These are phyloP conservation scores for Incurvaria masculella DNA, from an alignment of 2,888 invertebrate species.

Conservation along the genomic window DNA sequence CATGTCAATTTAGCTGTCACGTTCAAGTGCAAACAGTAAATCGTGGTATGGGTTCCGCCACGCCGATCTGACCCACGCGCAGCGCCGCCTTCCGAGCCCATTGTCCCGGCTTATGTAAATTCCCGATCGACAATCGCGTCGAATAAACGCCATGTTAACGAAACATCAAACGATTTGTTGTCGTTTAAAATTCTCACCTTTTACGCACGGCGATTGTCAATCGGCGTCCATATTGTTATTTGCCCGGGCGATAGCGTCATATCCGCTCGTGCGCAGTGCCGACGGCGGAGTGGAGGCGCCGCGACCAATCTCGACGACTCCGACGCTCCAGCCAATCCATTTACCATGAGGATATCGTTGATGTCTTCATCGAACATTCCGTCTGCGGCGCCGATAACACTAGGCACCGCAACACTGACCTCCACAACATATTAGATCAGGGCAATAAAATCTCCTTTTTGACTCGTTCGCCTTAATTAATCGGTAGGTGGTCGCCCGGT, in stretches of 20 bases:
- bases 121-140: background rate
- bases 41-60: too few species aligned
- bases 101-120: too few species aligned
- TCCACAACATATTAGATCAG: background rate
- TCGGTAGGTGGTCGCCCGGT: background rate
- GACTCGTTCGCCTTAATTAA: background rate
- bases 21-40: too few species aligned
- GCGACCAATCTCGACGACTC: background rate
- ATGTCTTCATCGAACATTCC: too few species aligned
- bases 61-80: too few species aligned
- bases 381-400: too few species aligned
- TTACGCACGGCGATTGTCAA: slow-evolving; percentile 23
- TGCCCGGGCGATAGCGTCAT: background rate
- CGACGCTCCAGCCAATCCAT: too few species aligned
- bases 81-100: too few species aligned
- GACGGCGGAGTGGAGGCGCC: background rate
- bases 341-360: too few species aligned
- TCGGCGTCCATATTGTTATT: background rate
- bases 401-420: background rate
- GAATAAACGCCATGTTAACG: background rate
- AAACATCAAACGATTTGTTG: slow-evolving; percentile 9
- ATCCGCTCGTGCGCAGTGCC: background rate
- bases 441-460: background rate
- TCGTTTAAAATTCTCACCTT: slow-evolving; percentile 53
- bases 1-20: too few species aligned